Conservation (phyloP, 2,888 invertebrate species). For the Idaea biselata region DNA sequence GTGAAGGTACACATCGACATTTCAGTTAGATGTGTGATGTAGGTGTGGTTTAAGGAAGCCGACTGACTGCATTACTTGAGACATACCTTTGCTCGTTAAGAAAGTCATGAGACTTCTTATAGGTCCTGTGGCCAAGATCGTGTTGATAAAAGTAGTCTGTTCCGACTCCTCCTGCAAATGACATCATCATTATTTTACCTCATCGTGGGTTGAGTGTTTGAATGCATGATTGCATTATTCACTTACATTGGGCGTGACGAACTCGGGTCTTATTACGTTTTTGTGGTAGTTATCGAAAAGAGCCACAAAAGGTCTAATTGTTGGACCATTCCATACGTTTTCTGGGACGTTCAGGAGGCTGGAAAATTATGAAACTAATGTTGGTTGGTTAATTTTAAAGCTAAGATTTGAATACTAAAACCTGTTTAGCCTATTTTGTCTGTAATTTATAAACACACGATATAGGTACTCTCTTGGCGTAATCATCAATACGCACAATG, state of each 20-base stretch:
- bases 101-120: slow-evolving; percentile 85
- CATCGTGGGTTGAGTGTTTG: slow-evolving; percentile 28
- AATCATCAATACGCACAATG: not conserved
- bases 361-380: slow-evolving; percentile 24
- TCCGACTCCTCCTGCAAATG: slow-evolving; percentile 83
- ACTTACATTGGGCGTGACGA: slow-evolving; percentile 80
- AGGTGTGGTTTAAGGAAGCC: too few species aligned
- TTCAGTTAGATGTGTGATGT: too few species aligned
- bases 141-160: slow-evolving; percentile 85
- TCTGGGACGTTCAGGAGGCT: slow-evolving; percentile 85
- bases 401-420: not conserved
- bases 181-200: slow-evolving; percentile 51
- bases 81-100: slow-evolving; percentile 79
- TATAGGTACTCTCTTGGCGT: not conserved
- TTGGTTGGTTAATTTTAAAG: not conserved
- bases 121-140: slow-evolving; percentile 85
- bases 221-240: slow-evolving; percentile 17
- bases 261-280: slow-evolving; percentile 83
- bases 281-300: slow-evolving; percentile 91
- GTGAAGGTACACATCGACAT: too few species aligned
- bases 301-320: slow-evolving; percentile 84
- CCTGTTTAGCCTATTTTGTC: too few species aligned
- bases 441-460: not conserved
- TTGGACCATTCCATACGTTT: slow-evolving; percentile 83
- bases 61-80: too few species aligned